Evolutionary conservation across 64 coral and sea anemone species (phyloP).

Genomic region (Montipora sp.): DNA sequence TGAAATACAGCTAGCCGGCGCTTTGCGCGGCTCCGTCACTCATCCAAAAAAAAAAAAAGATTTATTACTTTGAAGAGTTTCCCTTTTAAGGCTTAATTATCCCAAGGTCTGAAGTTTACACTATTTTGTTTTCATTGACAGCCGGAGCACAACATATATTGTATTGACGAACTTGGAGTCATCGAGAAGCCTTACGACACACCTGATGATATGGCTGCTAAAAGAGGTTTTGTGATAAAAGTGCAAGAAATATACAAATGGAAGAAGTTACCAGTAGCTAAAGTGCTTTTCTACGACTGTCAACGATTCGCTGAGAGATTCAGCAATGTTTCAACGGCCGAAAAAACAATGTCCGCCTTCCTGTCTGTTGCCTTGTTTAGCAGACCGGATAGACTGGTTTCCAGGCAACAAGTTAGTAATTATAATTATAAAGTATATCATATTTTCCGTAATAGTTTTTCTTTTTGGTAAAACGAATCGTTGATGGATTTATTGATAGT

Average conservation of each 20-base stretch:
- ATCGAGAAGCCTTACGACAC: slow-evolving; percentile 8
- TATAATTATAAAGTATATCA: neutral
- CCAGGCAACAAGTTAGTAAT: slow-evolving; percentile 8
- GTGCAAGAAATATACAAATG: slow-evolving; percentile 41
- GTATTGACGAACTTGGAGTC: slow-evolving; percentile 20
- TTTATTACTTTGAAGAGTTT: too few species aligned
- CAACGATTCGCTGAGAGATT: slow-evolving; percentile 27
- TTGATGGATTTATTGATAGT: too few species aligned
- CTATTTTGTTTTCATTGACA: neutral
- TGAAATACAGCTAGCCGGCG: too few species aligned
- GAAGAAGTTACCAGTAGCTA: slow-evolving; percentile 34
- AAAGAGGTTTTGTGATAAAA: slow-evolving; percentile 43
- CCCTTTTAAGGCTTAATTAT: too few species aligned
- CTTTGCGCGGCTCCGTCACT: too few species aligned
- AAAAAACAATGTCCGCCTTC: neutral
- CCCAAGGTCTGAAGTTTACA: neutral
- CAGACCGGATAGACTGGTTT: neutral
- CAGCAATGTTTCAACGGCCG: neutral
- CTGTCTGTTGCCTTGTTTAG: neutral
- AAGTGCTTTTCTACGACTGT: slow-evolving; percentile 52
- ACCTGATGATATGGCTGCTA: neutral
- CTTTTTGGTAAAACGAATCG: too few species aligned
- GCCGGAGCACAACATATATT: neutral
- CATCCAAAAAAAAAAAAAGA: too few species aligned
- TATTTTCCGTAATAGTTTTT: too few species aligned